Conservation (phyloP, 2,888 invertebrate genomes). For the Hecatera dysodea region DNA sequence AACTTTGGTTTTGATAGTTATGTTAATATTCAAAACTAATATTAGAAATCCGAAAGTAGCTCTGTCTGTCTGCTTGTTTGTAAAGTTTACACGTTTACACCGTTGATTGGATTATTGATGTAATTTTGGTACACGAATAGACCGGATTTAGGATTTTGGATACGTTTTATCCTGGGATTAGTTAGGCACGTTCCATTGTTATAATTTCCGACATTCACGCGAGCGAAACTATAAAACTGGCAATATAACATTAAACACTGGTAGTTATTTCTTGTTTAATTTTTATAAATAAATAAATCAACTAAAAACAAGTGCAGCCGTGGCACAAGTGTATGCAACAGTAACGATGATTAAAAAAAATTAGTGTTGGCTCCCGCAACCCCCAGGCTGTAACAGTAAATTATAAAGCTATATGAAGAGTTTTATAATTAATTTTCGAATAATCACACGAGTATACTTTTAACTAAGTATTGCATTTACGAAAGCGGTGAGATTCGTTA, state of each 20-base stretch:
- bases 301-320: conserved; percentile 1
- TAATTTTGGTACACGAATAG: too few species aligned
- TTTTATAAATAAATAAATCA: neutral
- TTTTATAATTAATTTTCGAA: conserved; percentile 21
- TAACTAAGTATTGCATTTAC: neutral
- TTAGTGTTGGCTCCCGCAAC: conserved; percentile 20
- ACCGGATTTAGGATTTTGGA: too few species aligned
- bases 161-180: too few species aligned
- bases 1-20: neutral
- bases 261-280: neutral
- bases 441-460: conserved; percentile 9
- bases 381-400: conserved; percentile 3
- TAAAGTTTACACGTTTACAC: neutral
- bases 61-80: too few species aligned
- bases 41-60: neutral
- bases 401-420: conserved; percentile 14
- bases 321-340: conserved; percentile 1
- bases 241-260: neutral
- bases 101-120: neutral
- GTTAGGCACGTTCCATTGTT: too few species aligned
- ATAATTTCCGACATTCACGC: neutral
- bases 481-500: neutral
- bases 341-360: conserved; percentile 30
- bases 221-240: neutral
- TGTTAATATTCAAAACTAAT: too few species aligned